Conservation (phyloP, 1,140 invertebrate species). For the Elysia chlorotica region DNA sequence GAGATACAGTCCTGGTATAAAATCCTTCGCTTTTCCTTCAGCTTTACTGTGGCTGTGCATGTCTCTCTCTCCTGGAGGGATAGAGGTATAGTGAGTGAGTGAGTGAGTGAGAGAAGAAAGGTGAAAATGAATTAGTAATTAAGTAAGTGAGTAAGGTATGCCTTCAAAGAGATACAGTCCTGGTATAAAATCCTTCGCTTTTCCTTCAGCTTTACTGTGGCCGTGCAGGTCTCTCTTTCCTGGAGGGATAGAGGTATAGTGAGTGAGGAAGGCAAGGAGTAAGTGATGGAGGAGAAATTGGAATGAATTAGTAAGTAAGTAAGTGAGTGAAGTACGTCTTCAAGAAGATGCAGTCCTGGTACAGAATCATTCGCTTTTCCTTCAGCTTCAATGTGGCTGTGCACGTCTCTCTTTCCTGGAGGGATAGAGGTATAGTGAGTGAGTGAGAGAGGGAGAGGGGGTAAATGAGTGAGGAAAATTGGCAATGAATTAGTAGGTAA, state of each 20-base stretch:
- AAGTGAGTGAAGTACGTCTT: conserved; percentile 68
- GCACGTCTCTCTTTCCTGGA: conserved; percentile 71
- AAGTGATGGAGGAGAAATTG: too few relatives aligned
- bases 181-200: conserved; percentile 67
- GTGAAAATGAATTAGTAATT: too few relatives aligned
- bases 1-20: conserved; percentile 70
- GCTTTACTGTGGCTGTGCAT: conserved; percentile 71
- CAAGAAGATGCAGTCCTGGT: conserved; percentile 70
- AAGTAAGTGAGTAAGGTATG: too few relatives aligned
- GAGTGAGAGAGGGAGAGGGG: too few relatives aligned
- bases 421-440: too few relatives aligned
- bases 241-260: conserved; percentile 60
- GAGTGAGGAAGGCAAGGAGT: too few relatives aligned
- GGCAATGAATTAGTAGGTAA: too few relatives aligned
- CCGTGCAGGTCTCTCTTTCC: conserved; percentile 72
- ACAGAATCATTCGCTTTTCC: conserved; percentile 64
- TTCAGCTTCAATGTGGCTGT: conserved; percentile 69
- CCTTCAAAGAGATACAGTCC: conserved; percentile 69
- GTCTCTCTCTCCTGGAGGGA: conserved; percentile 68
- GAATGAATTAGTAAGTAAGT: too few relatives aligned
- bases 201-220: conserved; percentile 66
- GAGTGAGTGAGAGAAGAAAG: too few relatives aligned
- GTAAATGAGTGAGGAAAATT: too few relatives aligned
- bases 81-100: too few relatives aligned
- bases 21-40: conserved; percentile 64